Conservation (phyloP, 2,797 vertebrate genomes). For the Rachycentron canadum region DNA sequence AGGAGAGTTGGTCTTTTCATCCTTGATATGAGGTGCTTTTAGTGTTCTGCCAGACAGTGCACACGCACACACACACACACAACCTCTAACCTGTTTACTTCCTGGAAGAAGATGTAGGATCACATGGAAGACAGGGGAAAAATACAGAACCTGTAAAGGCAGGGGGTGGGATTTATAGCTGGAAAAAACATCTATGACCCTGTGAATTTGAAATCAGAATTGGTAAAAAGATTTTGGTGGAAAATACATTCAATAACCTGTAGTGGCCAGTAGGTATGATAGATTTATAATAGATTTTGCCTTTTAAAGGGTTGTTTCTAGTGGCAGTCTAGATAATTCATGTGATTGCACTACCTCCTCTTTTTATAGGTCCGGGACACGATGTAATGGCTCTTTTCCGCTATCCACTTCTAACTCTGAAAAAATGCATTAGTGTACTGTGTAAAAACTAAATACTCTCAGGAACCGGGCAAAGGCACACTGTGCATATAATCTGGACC, state of each 20-base stretch:
- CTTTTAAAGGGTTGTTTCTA: conserved; percentile 40
- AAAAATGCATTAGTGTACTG: conserved; percentile 60
- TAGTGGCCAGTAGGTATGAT: conserved; percentile 23
- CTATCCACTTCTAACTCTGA: conserved; percentile 65
- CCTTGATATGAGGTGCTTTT: conserved; percentile 63
- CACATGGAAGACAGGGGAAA: conserved; percentile 10
- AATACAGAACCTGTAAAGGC: conserved; percentile 35
- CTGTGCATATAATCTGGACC: conserved; percentile 56
- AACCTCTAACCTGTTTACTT: conserved; percentile 66
- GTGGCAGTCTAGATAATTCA: conserved; percentile 59
- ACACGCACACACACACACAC: conserved; percentile 17
- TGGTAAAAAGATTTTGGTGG: conserved; percentile 19
- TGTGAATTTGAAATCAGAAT: conserved; percentile 21
- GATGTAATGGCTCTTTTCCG: conserved; percentile 65
- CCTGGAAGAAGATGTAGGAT: conserved; percentile 55
- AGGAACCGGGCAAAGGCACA: conserved; percentile 47
- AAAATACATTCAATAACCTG: conserved; percentile 31
- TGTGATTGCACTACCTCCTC: conserved; percentile 48
- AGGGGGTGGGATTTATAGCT: conserved; percentile 37
- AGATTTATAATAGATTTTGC: conserved; percentile 53
- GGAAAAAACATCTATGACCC: conserved; percentile 8
- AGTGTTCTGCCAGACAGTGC: conserved; percentile 50
- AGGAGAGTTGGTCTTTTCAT: conserved; percentile 72
- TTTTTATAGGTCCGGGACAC: conserved; percentile 65
- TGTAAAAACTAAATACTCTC: conserved; percentile 52